These are phyloP conservation scores for Myotis lucifugus DNA, from an alignment of 2,113 vertebrate genomes.

Conservation along the genomic window DNA sequence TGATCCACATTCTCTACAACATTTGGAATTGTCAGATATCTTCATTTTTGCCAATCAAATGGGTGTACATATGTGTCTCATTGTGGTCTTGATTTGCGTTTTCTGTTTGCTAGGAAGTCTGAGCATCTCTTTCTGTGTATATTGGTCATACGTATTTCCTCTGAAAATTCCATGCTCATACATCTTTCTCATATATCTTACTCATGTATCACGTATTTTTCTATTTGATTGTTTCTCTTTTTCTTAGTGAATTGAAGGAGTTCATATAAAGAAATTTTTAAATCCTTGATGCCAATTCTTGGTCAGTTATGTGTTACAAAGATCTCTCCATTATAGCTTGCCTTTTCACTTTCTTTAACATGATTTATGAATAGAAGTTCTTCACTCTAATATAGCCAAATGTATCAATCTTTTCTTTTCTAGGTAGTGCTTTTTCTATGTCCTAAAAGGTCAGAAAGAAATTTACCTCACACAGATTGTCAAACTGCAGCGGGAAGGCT, in stretches of 20 bases:
- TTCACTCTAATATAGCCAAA: slow-evolving; percentile 33
- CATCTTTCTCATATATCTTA: not conserved
- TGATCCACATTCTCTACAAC: slow-evolving; percentile 6
- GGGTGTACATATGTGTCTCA: not conserved
- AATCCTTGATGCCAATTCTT: not conserved
- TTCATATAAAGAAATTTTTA: not conserved
- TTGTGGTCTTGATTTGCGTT: slow-evolving; percentile 37
- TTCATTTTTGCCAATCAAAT: not conserved
- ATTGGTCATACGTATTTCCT: not conserved
- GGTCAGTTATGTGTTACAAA: slow-evolving; percentile 7
- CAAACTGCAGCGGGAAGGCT: no score
- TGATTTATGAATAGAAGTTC: slow-evolving; percentile 37
- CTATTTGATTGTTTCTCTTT: not conserved
- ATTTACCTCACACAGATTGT: no score
- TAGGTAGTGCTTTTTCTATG: not conserved
- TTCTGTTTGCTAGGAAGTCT: not conserved
- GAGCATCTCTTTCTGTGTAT: not conserved
- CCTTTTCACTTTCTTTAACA: slow-evolving; percentile 17
- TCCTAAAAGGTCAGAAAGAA: not conserved
- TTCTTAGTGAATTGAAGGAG: slow-evolving; percentile 14
- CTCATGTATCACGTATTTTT: slow-evolving; percentile 6
- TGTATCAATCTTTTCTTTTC: not conserved
- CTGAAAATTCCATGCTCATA: slow-evolving; percentile 28
- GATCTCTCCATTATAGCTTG: not conserved
- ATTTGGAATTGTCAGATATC: not conserved